phyloP scores from a whole-genome alignment of 2,888 invertebrate genomes.

The Acholoe squamosa region DNA sequence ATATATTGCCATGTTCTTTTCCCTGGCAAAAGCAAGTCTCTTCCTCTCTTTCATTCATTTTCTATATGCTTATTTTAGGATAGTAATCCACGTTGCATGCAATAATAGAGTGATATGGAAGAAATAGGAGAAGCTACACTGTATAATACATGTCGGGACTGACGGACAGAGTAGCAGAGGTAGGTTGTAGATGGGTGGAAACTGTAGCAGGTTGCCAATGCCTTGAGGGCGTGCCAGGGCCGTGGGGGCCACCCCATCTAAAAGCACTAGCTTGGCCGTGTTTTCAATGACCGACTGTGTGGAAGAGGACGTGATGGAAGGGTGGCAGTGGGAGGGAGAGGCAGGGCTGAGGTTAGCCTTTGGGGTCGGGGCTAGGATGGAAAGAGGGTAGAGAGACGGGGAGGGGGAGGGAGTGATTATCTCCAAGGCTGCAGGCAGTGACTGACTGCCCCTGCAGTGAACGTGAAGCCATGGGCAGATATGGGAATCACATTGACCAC shows the following conservation, averaged over 20 bases:
- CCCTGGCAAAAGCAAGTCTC: neutral
- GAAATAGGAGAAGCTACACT: too few species aligned
- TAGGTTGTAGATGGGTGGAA: neutral
- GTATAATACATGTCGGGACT: too few species aligned
- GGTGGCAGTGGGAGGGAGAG: neutral
- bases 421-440: conserved; percentile 6
- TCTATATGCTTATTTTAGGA: neutral
- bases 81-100: too few species aligned
- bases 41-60: neutral
- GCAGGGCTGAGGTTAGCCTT: neutral
- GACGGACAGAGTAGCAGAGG: neutral
- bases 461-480: neutral
- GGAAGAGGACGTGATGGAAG: neutral
- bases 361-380: neutral
- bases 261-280: neutral
- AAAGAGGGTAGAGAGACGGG: neutral
- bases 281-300: neutral
- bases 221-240: neutral
- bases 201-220: neutral
- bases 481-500: conserved; percentile 36
- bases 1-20: neutral
- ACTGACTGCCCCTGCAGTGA: neutral
- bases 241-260: neutral
- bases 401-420: neutral
- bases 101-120: too few species aligned